Evolutionary conservation across 2,888 invertebrate genomes (phyloP).

Genomic region (Drosophila limbata): DNA sequence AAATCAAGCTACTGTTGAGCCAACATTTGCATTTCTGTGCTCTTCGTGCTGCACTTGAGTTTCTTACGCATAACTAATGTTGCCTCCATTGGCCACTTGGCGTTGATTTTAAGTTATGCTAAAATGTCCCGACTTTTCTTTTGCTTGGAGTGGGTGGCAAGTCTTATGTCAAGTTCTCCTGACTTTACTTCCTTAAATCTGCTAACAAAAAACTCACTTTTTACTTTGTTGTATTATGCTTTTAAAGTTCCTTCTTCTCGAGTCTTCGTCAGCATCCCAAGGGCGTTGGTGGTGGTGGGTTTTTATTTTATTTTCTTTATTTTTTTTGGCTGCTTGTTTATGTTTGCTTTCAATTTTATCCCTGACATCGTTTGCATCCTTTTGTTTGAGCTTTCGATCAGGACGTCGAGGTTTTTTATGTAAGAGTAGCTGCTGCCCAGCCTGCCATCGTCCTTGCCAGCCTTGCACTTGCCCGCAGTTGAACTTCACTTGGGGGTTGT

Average conservation of each 20-base stretch:
- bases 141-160: background rate
- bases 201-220: conserved; percentile 13
- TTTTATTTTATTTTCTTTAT: background rate
- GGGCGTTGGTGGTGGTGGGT: conserved; percentile 41
- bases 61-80: conserved; percentile 41
- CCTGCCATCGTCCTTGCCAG: conserved; percentile 54
- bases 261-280: conserved; percentile 7
- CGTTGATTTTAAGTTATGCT: conserved; percentile 24
- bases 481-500: conserved; percentile 72
- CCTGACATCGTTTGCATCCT: conserved; percentile 63
- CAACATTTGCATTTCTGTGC: conserved; percentile 42
- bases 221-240: conserved; percentile 3
- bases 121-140: conserved; percentile 22
- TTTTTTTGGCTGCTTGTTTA: conserved; percentile 42
- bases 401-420: conserved; percentile 8
- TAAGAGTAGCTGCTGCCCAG: background rate
- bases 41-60: conserved; percentile 31
- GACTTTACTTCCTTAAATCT: conserved; percentile 11
- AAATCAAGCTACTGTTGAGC: conserved; percentile 15
- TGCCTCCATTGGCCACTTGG: conserved; percentile 27
- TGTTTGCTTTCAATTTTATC: conserved; percentile 75
- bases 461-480: conserved; percentile 77
- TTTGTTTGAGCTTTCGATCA: conserved; percentile 60
- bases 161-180: conserved; percentile 13
- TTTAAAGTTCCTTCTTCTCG: conserved; percentile 26